phyloP scores from a whole-genome alignment of 2,113 vertebrate species.

The Pteropus alecto region DNA sequence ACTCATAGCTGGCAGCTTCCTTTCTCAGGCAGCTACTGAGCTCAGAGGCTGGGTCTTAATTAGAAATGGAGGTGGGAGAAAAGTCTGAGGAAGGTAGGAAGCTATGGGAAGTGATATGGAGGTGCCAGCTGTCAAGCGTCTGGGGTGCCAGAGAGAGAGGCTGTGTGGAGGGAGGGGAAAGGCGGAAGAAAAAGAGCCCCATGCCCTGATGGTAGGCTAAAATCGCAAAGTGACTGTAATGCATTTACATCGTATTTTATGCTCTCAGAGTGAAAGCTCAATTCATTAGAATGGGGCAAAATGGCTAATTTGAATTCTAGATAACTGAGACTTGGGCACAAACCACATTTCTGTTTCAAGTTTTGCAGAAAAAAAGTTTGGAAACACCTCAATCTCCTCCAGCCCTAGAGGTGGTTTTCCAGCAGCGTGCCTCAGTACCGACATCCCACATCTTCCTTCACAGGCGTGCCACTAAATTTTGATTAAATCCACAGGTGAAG shows the following conservation, averaged over 20 bases:
- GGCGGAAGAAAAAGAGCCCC: not conserved
- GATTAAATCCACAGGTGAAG: no score
- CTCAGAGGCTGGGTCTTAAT: conserved; percentile 30
- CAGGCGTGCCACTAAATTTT: not conserved
- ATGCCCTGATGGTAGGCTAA: not conserved
- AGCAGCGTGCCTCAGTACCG: fast-evolving
- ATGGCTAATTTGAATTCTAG: not conserved
- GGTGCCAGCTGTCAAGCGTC: not conserved
- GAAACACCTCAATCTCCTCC: not conserved
- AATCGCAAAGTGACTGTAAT: not conserved
- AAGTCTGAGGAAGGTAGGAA: not conserved
- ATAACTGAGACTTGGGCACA: not conserved
- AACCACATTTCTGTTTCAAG: not conserved
- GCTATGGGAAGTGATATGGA: not conserved
- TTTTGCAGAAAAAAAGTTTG: not conserved
- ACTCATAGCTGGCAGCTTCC: conserved; percentile 22
- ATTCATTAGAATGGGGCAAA: not conserved
- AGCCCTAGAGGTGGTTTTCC: not conserved
- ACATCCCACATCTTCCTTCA: fast-evolving
- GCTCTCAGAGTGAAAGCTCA: not conserved
- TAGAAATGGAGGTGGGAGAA: not conserved
- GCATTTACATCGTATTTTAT: not conserved
- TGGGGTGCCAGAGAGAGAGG: not conserved
- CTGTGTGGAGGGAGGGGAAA: no score
- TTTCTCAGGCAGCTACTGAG: conserved; percentile 7